Evolutionary conservation across 1,140 invertebrate genomes (phyloP), one percentile per base, ranked within the genome.

Genomic region (Euwallacea similis): DNA sequence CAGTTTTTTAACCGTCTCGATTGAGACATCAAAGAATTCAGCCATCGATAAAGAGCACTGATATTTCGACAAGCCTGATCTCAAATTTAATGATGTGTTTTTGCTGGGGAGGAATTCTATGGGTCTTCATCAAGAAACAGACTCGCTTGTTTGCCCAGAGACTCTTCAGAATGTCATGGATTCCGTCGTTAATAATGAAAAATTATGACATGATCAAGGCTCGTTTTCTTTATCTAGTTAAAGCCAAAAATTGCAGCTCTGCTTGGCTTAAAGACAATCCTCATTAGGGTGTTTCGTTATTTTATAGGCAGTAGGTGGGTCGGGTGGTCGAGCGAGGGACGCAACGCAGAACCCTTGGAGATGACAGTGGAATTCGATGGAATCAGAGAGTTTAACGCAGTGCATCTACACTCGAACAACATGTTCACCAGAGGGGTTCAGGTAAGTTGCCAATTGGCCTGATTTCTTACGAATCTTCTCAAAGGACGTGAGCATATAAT

Each of bases 261-360:
- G 7, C 11, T 46, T 46, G 44, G 9, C 46, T 0, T 50, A 11
- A 11, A 11, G 2, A 50, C 7, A 8, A 46, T 46, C 44, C 13
- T 50, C 46, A 50, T 50, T 50, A 50, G 9, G 2, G 46, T 3
- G 16, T 56, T 21, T 9, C 2, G 9, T 64, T 72, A 54, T 54
- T 15, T 76, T 76, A 11, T 46, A 85, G 93, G 91, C 63, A 92
- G 90, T 65, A 88, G 93, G 73, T 97, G 95, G 95, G 89, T 97
- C 2, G 95, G 94, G 7, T 97, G 95, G 95, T 89, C 87, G 70
- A 91, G 92, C 79, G 86, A 88, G 66, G 76, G 87, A 75, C 84
- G 78, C 78, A 75, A 81, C 44, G 77, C 87, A 73, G 83, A 84
- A n/a, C 82, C 86, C 71, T 74, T 93, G 0, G 87, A 91, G 75